Evolutionary conservation across 2,113 vertebrate species (phyloP).

Genomic region (Oncorhynchus keta): DNA sequence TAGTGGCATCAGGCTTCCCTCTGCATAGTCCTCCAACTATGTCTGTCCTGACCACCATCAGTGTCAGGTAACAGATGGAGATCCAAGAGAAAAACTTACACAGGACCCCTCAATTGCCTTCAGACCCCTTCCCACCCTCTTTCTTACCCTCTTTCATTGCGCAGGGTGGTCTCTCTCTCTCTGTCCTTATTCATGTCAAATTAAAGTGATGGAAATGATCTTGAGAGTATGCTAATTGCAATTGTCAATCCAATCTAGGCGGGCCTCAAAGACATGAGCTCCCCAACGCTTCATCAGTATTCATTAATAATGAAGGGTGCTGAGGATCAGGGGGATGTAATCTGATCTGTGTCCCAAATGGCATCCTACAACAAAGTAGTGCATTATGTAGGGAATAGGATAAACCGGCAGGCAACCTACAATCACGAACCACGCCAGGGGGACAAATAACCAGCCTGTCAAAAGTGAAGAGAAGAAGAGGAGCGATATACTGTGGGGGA

Average conservation of each 20-base stretch:
- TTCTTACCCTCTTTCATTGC: background rate
- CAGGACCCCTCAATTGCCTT: conserved; percentile 6
- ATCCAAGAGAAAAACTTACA: background rate
- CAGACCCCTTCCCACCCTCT: background rate
- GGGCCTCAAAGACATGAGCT: conserved; percentile 70
- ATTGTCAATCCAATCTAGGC: conserved; percentile 79
- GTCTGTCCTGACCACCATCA: background rate
- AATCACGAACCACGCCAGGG: background rate
- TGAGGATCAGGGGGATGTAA: conserved; percentile 41
- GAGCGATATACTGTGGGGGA: background rate
- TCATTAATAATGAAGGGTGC: conserved; percentile 78
- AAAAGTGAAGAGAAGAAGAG: background rate
- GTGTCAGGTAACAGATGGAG: background rate
- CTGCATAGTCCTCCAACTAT: background rate
- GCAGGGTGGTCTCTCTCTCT: conserved; percentile 22
- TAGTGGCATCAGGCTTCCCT: background rate
- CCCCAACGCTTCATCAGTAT: conserved; percentile 79
- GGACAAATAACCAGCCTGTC: background rate
- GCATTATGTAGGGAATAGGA: too few relatives aligned
- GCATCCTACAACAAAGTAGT: too few relatives aligned
- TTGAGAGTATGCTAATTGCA: conserved; percentile 79
- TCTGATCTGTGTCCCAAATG: background rate
- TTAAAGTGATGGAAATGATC: conserved; percentile 80
- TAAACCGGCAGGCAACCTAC: background rate
- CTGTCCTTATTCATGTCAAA: conserved; percentile 75